Evolutionary conservation across 23 tunicate species (phyloP), one percentile per base, ranked within the genome.

Genomic region (Halocynthia roretzi): DNA sequence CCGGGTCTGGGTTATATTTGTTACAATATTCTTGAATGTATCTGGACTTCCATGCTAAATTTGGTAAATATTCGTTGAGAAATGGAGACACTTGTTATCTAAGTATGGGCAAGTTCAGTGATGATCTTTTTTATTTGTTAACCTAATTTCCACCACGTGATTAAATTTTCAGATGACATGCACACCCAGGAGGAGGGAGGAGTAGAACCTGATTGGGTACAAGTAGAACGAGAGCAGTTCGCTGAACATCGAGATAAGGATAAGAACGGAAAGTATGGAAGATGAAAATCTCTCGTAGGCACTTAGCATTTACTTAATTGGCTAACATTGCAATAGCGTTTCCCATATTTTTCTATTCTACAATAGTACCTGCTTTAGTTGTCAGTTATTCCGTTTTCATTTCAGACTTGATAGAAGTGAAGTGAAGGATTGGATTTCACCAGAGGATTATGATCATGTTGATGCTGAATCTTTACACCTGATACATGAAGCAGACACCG

Each of bases 391-490:
- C 44, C 44, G 1, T 67, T 2, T 19, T 11, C 19, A 44, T 70
- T 53, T 8, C 64, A 74, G 78, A 53, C 56, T 95, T 62, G 87
- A 95, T 69, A 11, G 31, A 9, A 82, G 82, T 20, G 99, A 95
- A 77, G 94, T 95, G 21, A 58, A 69, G 72, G 65, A 72, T 6
- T 95, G 99, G 99, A 95, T 95, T 44, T 56, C 89, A 23, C 99
- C 99, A 15, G 83, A 82, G 5, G 95, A 80, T 48, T 89, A 84
- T 53, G 85, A 95, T 52, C 88, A 88, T 75, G 87, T 89, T 21
- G 85, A 88, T 21, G 86, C 90, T 23, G 96, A 95, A 84, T 84
- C 96, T 31, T 71, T 54, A 60, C 99, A 95, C 79, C 77, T 95
- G n/a, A 78, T 95, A 18, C 68, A 84, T 40, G 97, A 91, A 65